Evolutionary conservation across 2,797 vertebrate genomes (phyloP).

Genomic region (Ctenosaura bakeri): DNA sequence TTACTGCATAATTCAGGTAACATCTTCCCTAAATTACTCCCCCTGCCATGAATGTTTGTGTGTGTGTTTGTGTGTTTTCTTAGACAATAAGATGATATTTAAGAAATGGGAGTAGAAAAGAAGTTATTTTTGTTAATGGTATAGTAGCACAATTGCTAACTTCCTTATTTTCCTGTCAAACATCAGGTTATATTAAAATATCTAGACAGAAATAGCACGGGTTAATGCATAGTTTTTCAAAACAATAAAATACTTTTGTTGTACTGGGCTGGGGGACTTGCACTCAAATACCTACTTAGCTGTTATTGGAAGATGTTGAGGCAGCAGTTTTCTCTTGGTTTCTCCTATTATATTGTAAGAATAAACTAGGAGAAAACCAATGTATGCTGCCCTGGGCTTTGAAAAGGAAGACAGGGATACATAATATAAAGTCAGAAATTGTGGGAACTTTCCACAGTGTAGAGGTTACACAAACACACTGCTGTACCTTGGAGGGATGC

Average conservation of each 20-base stretch:
- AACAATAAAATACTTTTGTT: not conserved
- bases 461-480: not conserved
- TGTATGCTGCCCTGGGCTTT: not conserved
- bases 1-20: not conserved
- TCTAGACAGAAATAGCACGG: not conserved
- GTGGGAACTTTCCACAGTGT: not conserved
- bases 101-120: not conserved
- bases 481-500: too few species aligned
- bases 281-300: not conserved
- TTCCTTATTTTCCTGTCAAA: slow-evolving; percentile 11
- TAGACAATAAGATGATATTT: not conserved
- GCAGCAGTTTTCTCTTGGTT: not conserved
- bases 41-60: not conserved
- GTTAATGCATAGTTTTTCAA: not conserved
- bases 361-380: not conserved
- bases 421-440: not conserved
- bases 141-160: not conserved
- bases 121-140: not conserved
- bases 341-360: not conserved
- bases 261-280: not conserved
- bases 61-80: not conserved
- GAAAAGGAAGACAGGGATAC: not conserved
- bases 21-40: not conserved
- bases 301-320: not conserved
- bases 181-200: not conserved